These are phyloP conservation scores for Acrobasis consociella DNA, from an alignment of 2,888 invertebrate genomes.

Conservation along the genomic window DNA sequence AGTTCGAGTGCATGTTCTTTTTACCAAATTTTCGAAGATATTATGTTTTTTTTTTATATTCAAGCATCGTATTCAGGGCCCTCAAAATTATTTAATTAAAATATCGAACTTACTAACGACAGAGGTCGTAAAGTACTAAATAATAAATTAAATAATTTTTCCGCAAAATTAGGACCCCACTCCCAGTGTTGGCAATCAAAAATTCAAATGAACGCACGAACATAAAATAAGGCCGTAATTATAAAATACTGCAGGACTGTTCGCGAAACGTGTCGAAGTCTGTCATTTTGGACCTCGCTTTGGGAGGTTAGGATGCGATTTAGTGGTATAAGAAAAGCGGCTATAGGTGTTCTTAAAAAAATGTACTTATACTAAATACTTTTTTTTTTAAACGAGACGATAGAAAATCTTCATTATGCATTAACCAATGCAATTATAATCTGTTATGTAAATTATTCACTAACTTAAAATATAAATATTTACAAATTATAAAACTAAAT, in stretches of 20 bases:
- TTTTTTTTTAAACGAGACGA: too few species aligned
- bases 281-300: not conserved
- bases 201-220: conserved; percentile 9
- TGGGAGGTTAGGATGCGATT: not conserved
- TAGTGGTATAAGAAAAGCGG: not conserved
- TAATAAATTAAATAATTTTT: not conserved
- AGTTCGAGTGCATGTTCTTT: too few species aligned
- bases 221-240: not conserved
- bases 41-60: too few species aligned
- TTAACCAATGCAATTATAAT: too few species aligned
- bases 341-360: not conserved
- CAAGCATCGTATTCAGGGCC: too few species aligned
- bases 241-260: conserved; percentile 2
- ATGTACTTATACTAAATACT: too few species aligned
- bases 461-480: too few species aligned
- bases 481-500: too few species aligned
- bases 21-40: too few species aligned
- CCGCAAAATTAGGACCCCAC: not conserved
- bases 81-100: not conserved
- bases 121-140: not conserved
- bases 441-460: too few species aligned
- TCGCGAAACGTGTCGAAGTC: conserved; percentile 33
- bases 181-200: conserved; percentile 9
- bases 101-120: not conserved
- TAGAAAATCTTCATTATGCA: too few species aligned